Evolutionary conservation across 2,797 vertebrate genomes (phyloP).

Genomic region (Pelobates cultripes): DNA sequence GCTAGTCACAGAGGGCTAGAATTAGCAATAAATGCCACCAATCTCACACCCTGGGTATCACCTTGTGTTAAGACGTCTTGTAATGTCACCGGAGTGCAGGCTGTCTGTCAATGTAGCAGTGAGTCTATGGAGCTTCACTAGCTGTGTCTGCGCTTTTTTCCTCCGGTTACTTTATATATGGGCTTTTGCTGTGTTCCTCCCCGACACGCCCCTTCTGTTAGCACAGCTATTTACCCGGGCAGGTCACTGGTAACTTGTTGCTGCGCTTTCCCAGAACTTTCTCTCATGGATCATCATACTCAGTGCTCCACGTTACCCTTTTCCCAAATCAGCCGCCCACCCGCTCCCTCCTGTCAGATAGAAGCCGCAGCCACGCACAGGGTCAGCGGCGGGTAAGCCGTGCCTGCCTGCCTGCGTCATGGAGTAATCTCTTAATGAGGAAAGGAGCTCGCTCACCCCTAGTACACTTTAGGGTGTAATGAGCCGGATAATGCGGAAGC

Average conservation of each 20-base stretch:
- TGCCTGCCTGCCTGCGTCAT: constrained; percentile 27
- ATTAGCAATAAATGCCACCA: too few relatives aligned
- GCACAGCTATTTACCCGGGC: constrained; percentile 71
- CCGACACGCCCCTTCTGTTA: constrained; percentile 87
- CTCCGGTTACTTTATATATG: constrained; percentile 79
- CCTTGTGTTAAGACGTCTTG: background rate
- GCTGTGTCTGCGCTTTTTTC: constrained; percentile 74
- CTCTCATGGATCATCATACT: background rate
- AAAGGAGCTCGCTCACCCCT: background rate
- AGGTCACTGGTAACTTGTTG: constrained; percentile 2
- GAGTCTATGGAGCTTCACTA: constrained; percentile 65
- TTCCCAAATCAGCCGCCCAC: too few relatives aligned
- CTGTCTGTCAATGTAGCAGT: background rate
- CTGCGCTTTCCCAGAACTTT: background rate
- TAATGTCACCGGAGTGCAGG: background rate
- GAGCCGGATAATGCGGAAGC: too few relatives aligned
- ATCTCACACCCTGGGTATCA: background rate
- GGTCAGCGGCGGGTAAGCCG: background rate
- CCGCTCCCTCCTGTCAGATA: too few relatives aligned
- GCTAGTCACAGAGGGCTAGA: too few relatives aligned
- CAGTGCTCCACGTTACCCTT: too few relatives aligned
- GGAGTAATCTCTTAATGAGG: constrained; percentile 24
- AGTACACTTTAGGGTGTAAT: too few relatives aligned
- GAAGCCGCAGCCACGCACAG: background rate
- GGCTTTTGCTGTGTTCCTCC: constrained; percentile 71